Percentiles rank a stretch among this genome's conserved stretches.
phyloP scores from a whole-genome alignment of 2,797 vertebrate species.

The Trachurus trachurus region DNA sequence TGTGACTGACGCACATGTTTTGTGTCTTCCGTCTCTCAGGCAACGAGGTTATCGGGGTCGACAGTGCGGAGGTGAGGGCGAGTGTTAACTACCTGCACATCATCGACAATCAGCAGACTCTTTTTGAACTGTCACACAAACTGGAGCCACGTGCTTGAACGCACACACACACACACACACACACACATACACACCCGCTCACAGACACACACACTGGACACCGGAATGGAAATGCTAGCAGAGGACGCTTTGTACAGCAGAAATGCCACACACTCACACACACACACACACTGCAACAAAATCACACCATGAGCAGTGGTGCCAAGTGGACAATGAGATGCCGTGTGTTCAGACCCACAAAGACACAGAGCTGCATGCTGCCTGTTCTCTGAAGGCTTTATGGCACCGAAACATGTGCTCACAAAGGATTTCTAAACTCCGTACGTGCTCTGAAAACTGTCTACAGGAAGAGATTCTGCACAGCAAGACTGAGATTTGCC shows the following conservation, averaged over 20 bases:
- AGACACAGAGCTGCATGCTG: slow-evolving; percentile 39
- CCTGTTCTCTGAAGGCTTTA: slow-evolving; percentile 33
- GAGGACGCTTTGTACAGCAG: slow-evolving; percentile 45
- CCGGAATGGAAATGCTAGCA: slow-evolving; percentile 2
- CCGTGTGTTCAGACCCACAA: slow-evolving; percentile 27
- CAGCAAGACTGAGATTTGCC: slow-evolving; percentile 48
- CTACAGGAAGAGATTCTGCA: slow-evolving; percentile 30
- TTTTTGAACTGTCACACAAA: slow-evolving; percentile 97
- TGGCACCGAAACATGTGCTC: slow-evolving; percentile 17
- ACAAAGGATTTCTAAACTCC: slow-evolving; percentile 39
- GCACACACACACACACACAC: background rate
- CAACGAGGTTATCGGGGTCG: slow-evolving; percentile 90
- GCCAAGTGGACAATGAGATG: slow-evolving; percentile 55
- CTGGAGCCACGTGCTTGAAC: slow-evolving; percentile 93
- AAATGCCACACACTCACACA: slow-evolving; percentile 33
- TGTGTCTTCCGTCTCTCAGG: slow-evolving; percentile 80
- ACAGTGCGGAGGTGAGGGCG: slow-evolving; percentile 92
- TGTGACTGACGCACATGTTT: slow-evolving; percentile 22
- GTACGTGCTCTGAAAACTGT: slow-evolving; percentile 25
- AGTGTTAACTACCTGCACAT: slow-evolving; percentile 93
- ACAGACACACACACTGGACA: slow-evolving; percentile 14
- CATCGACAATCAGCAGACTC: slow-evolving; percentile 98
- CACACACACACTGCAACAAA: slow-evolving; percentile 27
- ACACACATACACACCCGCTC: slow-evolving; percentile 49
- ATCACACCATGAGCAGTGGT: slow-evolving; percentile 56